Conservation (phyloP, 2,888 invertebrate genomes). For the Choristoneura rosaceana region DNA sequence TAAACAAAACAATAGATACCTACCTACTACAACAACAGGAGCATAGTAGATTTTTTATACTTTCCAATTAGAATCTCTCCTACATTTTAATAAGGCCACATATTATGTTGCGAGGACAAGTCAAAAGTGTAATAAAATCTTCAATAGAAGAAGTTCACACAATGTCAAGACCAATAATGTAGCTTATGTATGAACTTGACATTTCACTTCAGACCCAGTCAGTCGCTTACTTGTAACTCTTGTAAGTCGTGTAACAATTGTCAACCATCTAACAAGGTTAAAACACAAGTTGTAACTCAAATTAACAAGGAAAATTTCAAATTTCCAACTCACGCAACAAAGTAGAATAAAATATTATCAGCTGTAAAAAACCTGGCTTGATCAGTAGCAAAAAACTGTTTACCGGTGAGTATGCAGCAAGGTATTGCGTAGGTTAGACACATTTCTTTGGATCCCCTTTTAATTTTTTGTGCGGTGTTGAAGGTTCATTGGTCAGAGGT, state of each 20-base stretch:
- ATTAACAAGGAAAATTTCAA: conserved; percentile 14
- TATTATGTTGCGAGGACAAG: background rate
- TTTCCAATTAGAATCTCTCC: background rate
- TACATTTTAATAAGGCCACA: background rate
- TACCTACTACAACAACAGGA: background rate
- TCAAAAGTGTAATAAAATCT: background rate
- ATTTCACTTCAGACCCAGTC: no score
- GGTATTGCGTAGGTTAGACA: conserved; percentile 28
- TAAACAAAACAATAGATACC: background rate
- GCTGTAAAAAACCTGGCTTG: conserved; percentile 15
- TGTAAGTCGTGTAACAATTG: background rate
- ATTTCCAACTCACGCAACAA: background rate
- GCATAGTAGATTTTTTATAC: background rate
- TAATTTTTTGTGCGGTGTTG: conserved; percentile 19
- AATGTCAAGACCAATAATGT: background rate
- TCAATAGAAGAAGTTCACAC: background rate
- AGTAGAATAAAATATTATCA: conserved; percentile 7
- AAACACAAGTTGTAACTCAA: background rate
- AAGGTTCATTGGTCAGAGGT: conserved; percentile 33
- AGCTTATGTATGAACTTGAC: no score
- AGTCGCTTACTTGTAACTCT: background rate
- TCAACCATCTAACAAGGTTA: background rate
- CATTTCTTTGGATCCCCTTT: conserved; percentile 19
- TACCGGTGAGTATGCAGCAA: conserved; percentile 20
- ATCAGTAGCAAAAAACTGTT: conserved; percentile 24